A percentile compares a stretch with the other conserved stretches of the same genome.
phyloP scores from a whole-genome alignment of 2,797 vertebrate species.

The Falco biarmicus region DNA sequence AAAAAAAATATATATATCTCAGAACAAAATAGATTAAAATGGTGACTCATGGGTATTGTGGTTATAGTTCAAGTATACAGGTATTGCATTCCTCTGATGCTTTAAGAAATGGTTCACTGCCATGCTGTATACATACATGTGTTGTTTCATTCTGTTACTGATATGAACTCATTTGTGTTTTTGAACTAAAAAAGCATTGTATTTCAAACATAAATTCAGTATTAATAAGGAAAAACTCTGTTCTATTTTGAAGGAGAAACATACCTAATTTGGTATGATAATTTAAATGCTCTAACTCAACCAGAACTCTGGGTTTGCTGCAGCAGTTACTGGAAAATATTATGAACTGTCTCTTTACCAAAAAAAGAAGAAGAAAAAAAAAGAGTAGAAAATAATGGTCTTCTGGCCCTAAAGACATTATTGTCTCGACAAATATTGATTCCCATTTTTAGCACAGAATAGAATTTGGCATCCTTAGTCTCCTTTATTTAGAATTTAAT shows the following conservation, averaged over 20 bases:
- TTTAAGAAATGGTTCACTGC: background rate
- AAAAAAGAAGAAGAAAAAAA: constrained; percentile 25
- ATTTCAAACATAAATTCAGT: background rate
- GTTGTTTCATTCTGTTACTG: background rate
- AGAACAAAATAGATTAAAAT: background rate
- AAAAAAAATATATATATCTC: background rate
- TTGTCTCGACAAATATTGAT: constrained; percentile 50
- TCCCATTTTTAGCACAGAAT: constrained; percentile 32
- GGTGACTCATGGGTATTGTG: background rate
- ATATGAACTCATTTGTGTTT: background rate
- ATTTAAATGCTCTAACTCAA: background rate
- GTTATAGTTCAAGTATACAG: background rate
- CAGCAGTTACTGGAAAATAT: constrained; percentile 33
- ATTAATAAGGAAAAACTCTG: background rate
- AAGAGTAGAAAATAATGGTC: background rate
- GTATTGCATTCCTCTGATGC: background rate
- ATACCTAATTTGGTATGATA: constrained; percentile 18
- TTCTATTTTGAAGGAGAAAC: background rate
- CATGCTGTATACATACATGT: background rate
- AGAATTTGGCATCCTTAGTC: constrained; percentile 41
- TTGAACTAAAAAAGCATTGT: background rate
- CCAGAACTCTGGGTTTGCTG: background rate
- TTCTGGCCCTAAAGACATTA: constrained; percentile 12
- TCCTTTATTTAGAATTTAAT: constrained; percentile 65
- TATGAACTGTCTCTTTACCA: constrained; percentile 21